A percentile compares a stretch with the other conserved stretches of the same genome.
Conservation (phyloP, 2,888 invertebrate genomes). For the Agonum fuliginosum region DNA sequence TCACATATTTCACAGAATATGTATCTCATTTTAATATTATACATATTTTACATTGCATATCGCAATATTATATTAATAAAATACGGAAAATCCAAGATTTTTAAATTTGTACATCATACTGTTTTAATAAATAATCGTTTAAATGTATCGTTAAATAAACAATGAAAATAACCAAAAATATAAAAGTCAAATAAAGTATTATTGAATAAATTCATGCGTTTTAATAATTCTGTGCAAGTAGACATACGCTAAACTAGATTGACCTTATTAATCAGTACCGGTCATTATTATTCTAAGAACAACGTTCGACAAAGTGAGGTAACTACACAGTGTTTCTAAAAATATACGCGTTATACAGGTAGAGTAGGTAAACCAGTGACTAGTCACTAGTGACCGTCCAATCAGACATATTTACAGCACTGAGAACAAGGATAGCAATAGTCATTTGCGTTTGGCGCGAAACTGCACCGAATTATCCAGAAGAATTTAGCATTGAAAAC, state of each 20-base stretch:
- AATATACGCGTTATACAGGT: slow-evolving; percentile 55
- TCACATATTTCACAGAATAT: too few species aligned
- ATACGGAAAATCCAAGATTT: neutral
- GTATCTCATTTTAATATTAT: too few species aligned
- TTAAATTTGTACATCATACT: neutral
- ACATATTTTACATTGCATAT: too few species aligned
- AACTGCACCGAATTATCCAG: neutral
- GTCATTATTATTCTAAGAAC: slow-evolving; percentile 56
- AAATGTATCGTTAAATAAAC: too few species aligned
- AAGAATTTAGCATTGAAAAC: too few species aligned
- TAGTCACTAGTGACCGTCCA: neutral
- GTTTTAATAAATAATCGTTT: neutral
- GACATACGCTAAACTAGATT: slow-evolving; percentile 11
- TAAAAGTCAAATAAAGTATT: too few species aligned
- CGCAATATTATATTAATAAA: too few species aligned
- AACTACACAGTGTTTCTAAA: slow-evolving; percentile 54
- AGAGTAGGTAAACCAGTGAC: slow-evolving; percentile 27
- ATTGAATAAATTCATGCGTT: neutral
- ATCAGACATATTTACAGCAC: neutral
- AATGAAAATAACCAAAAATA: too few species aligned
- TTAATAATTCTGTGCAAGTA: neutral
- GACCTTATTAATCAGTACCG: slow-evolving; percentile 55
- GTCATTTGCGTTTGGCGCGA: neutral
- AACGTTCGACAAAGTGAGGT: slow-evolving; percentile 49
- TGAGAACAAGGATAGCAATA: neutral